Base-by-base conservation (phyloP, 2,888 invertebrate genomes). In the Oligia latruncula region DNA sequence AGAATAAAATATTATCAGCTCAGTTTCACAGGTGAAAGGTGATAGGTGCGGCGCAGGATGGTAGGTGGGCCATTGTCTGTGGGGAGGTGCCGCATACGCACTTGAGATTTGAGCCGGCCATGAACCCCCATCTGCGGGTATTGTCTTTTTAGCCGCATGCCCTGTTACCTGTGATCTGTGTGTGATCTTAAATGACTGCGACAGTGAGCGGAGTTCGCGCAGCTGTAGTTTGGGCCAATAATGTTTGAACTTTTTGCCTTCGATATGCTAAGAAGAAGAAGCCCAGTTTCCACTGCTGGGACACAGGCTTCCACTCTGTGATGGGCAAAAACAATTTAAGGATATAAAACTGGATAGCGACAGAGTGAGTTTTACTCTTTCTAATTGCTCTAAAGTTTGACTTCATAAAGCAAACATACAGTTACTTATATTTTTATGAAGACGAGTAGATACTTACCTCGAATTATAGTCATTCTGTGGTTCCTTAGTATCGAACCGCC, bases 401-500 rank as follows among this genome's bases (percentile, higher is more conserved):
- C 17, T 35, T 43, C 29, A 11, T 23, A 20, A n/a, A n/a, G 13
- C 29, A 4, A 29, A 35, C 35, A 52, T 13, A 20, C 2, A 29
- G 29, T 64, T n/a, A 64, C 17, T 49, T n/a, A 17, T 71, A 20
- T 13, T 6, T 71, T 17, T 55, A 71, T n/a, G 40, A 58, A 40
- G n/a, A 71, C 55, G 55, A 74, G 15, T 29, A 52, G 62, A 52
- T 52, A 74, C 85, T 83, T 77, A 85, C 85, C 77, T 64, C n/a
- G 67, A 67, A 55, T 46, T 64, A 20, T 52, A 62, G 29, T 60
- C 73, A 77, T 72, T 83, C 55, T 75, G 83, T 43, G 85, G 77
- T 71, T 83, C 86, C 81, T 80, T 80, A 55, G 79, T 80, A 62
- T 82, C 78, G 68, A 52, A 66, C 29, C 76, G 81, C 71, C 85